Evolutionary conservation across 2,797 vertebrate species (phyloP).

Genomic region (Sus cebifrons): DNA sequence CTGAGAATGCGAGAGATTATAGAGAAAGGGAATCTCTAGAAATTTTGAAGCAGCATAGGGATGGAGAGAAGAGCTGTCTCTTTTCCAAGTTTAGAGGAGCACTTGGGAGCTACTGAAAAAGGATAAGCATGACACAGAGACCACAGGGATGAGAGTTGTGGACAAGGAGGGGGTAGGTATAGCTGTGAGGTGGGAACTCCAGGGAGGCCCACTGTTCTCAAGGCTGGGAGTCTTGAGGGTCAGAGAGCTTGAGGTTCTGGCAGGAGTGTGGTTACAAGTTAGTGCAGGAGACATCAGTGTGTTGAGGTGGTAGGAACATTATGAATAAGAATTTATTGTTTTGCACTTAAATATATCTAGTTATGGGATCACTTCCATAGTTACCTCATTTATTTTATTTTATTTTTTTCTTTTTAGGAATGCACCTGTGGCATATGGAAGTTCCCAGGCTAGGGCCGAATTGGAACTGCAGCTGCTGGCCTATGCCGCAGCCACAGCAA

Average conservation of each 20-base stretch:
- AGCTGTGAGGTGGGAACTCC: too few species aligned
- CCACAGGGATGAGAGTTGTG: background rate
- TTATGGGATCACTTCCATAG: slow-evolving; percentile 34
- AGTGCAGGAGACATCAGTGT: background rate
- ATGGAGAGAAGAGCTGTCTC: background rate
- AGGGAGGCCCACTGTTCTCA: background rate
- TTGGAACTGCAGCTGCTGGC: too few species aligned
- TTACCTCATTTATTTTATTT: background rate
- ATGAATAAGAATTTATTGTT: slow-evolving; percentile 1
- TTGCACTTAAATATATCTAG: background rate
- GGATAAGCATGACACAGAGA: background rate
- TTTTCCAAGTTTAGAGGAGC: background rate
- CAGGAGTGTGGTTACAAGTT: background rate
- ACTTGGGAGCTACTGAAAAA: background rate
- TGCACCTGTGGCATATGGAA: too few species aligned
- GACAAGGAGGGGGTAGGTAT: background rate
- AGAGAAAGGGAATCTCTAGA: background rate
- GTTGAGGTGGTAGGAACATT: background rate
- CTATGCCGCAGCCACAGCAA: too few species aligned
- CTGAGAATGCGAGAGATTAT: background rate
- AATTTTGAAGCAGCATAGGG: background rate
- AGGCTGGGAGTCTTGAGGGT: background rate
- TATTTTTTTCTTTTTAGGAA: too few species aligned
- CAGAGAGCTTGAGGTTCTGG: background rate
- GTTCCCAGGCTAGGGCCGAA: too few species aligned